Evolutionary conservation across 2,797 vertebrate species (phyloP), one percentile per base, ranked within the genome.

Genomic region (Poecilia picta): DNA sequence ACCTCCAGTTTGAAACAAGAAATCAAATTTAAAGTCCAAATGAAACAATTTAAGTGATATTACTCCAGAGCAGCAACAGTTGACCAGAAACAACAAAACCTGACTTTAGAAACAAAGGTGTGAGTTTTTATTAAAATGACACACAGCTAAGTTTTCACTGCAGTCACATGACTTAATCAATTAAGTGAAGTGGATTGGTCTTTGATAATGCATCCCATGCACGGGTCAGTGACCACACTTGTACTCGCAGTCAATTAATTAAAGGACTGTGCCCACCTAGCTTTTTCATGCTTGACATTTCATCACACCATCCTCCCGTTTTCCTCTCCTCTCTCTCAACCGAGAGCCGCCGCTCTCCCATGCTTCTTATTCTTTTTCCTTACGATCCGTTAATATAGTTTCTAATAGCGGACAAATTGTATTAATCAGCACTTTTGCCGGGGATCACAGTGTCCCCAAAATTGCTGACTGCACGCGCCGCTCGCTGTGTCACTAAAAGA

Each of bases 211-310:
- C 78, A 73, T 75, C 77, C 41, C 33, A 39, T 49, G 78, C 79
- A 82, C 74, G 83, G 92, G 85, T 92, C 87, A 90, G 28, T 72
- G 75, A 79, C 72, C 68, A 76, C 68, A 73, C 28, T 53, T 74
- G 71, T 73, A 41, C 68, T 80, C 31, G 68, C 64, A 74, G 72
- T 82, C 49, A 76, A 76, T 83, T 82, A 78, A 88, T 81, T 78
- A 76, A 83, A 85, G 49, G 41, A 72, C 8, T 80, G 73, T 85
- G 74, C 78, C 86, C 78, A 82, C 81, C 57, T 10, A 62, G 47
- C 81, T 72, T 79, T 81, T 82, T 80, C 76, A 75, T 84, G 84
- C 82, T 86, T 87, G 87, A 91, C 85, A 89, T 93, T 92, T 94
- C 82, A 86, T 62, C 79, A 75, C 74, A 55, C 47, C 81, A 74